Conservation (phyloP, 1,140 invertebrate genomes). For the Belonocnema kinseyi region DNA sequence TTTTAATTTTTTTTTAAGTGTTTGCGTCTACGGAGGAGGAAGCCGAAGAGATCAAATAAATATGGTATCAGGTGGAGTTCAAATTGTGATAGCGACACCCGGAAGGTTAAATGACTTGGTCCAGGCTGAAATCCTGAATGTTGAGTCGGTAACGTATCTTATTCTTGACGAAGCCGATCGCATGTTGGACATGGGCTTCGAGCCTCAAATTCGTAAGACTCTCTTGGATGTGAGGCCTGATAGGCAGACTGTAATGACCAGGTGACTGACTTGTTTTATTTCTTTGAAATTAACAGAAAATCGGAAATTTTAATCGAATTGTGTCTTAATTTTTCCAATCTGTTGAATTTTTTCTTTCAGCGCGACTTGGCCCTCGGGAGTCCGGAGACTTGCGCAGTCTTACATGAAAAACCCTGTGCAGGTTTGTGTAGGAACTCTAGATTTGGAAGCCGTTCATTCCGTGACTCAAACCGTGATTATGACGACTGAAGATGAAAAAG, state of each 20-base stretch:
- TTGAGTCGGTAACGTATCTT: conserved; percentile 88
- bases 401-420: conserved; percentile 93
- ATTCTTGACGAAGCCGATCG: conserved; percentile 95
- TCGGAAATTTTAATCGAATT: neutral
- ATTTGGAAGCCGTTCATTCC: conserved; percentile 89
- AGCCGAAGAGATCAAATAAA: conserved; percentile 85
- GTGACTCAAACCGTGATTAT: conserved; percentile 87
- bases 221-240: conserved; percentile 87
- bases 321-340: conserved; percentile 2
- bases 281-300: neutral
- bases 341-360: conserved; percentile 70
- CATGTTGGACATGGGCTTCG: conserved; percentile 92
- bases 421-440: conserved; percentile 91
- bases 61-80: conserved; percentile 82
- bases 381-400: conserved; percentile 86
- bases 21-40: conserved; percentile 93
- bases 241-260: conserved; percentile 91
- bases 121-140: conserved; percentile 80
- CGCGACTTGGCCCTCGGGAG: conserved; percentile 92
- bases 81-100: conserved; percentile 93
- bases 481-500: conserved; percentile 85
- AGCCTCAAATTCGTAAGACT: conserved; percentile 90
- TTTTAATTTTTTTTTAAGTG: conserved; percentile 69
- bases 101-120: conserved; percentile 91
- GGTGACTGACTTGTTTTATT: conserved; percentile 62